Percentiles rank a stretch among this genome's conserved stretches.
phyloP scores from a whole-genome alignment of 2,797 vertebrate genomes.

The Vireo griseus region DNA sequence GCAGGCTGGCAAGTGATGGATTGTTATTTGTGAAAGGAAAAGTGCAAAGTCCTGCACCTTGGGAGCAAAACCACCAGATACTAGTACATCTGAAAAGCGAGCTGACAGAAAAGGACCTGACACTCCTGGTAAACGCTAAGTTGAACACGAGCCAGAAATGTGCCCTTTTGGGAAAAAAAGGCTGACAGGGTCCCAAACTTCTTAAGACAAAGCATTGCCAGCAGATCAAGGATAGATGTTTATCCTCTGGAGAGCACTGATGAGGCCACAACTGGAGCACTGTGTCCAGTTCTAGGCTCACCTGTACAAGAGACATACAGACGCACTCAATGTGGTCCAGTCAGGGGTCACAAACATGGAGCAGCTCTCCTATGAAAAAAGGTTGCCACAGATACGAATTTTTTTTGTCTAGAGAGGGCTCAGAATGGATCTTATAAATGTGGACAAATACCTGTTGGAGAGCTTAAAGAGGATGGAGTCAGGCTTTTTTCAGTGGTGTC shows the following conservation, averaged over 20 bases:
- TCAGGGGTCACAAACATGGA: neutral
- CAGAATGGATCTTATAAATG: neutral
- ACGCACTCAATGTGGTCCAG: neutral
- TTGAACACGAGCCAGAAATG: neutral
- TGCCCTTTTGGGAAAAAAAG: neutral
- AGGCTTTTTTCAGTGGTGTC: neutral
- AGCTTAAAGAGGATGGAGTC: neutral
- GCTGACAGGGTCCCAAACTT: fast-evolving
- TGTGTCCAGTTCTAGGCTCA: neutral
- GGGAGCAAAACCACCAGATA: neutral
- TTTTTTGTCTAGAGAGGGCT: neutral
- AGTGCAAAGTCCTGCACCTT: neutral
- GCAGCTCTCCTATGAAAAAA: neutral
- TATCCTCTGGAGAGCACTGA: neutral
- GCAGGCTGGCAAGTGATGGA: neutral
- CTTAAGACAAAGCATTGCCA: neutral
- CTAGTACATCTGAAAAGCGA: neutral
- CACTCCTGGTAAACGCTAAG: fast-evolving
- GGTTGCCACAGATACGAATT: neutral
- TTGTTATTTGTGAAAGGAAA: neutral
- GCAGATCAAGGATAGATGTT: neutral
- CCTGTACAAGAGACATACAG: neutral
- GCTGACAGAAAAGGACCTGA: neutral
- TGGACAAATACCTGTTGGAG: neutral
- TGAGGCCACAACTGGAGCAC: neutral